Evolutionary conservation across 2,888 invertebrate species (phyloP), one percentile per base, ranked within the genome.

Genomic region (Rhamphomyia laevipes): DNA sequence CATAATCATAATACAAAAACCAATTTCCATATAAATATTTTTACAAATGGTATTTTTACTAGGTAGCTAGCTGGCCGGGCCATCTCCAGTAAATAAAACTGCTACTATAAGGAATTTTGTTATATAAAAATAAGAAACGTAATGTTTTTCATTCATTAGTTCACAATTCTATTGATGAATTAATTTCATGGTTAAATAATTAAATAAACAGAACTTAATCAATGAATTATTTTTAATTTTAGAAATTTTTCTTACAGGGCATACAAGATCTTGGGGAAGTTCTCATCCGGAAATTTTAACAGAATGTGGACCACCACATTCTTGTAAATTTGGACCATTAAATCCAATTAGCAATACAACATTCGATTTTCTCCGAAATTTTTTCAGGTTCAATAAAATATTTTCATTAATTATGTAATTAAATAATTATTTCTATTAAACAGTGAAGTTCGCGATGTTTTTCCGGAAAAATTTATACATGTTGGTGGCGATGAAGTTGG

Each of bases 401-500:
- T 9, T 9, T 12, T n/a, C 5, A 23, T 23, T 4, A 13, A n/a
- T 35, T 5, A 30, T 35, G 13, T n/a, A 35, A n/a, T 23, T 23
- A 17, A 21, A 18, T 13, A 23, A 13, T 7, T n/a, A 23, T 42
- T 21, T 42, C 5, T 23, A 23, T 11, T 11, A 42, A 13, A 63
- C 2, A 62, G 59, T 17, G 61, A 68, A n/a, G 73, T 90, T 1
- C 72, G 73, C 43, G 53, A 61, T 0, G 72, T 81, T 11, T 95
- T 94, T 66, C 82, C 82, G 0, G 93, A 93, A 56, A 70, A 78
- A 52, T 91, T 85, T 63, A 63, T 93, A n/a, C 95, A 95, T 68
- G 68, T 95, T 2, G 95, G 95, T 5, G 94, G 92, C 1, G 95
- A 96, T 67, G 95, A 96, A 73, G 91, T 94, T 0, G 78, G 78